Base-by-base conservation (phyloP, 2,113 vertebrate genomes). In the Oncorhynchus nerka region DNA sequence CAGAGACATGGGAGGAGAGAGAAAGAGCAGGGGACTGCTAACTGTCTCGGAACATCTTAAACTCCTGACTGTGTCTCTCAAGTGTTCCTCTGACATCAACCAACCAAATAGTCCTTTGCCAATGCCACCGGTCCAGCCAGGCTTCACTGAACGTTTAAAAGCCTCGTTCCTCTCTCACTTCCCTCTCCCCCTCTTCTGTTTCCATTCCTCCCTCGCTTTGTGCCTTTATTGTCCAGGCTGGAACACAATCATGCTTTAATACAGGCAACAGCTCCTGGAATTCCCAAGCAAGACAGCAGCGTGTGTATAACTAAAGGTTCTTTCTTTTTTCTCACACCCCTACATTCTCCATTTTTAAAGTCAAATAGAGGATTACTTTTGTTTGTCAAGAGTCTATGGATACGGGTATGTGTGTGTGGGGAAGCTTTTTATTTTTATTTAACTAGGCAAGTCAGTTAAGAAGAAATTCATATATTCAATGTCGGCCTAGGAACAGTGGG, bases 31-130 rank as follows among this genome's bases (percentile, higher is more conserved):
- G 59, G 67, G 39, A 81, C 84, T 79, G 78, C 39, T 75, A 84
- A 79, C 76, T 81, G 81, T 77, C 67, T 85, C 71, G 70, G 84
- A 90, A 84, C 87, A 84, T 88, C 79, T 88, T 82, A 80, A 88
- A 87, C 83, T 87, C 78, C 74, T 78, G 71, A 79, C 84, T 84
- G 57, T 45, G 69, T 77, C 82, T 87, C 89, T 88, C 76, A 88
- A 87, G 85, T 81, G 68, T 70, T 64, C 68, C 79, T 74, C 80
- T 72, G 79, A 81, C 74, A 82, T 82, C 71, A 66, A 71, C 81
- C 67, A 81, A 70, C 34, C 55, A 45, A 39, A 8, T 8, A 39
- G 39, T 45, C 39, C 39, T 11, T 45, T 45, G 39, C 39, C 73
- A 78, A 61, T 85, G 87, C 86, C 87, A 68, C 64, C 16, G 12